Base-by-base conservation (phyloP, 2,797 vertebrate species). In the Enteromius anoplus region DNA sequence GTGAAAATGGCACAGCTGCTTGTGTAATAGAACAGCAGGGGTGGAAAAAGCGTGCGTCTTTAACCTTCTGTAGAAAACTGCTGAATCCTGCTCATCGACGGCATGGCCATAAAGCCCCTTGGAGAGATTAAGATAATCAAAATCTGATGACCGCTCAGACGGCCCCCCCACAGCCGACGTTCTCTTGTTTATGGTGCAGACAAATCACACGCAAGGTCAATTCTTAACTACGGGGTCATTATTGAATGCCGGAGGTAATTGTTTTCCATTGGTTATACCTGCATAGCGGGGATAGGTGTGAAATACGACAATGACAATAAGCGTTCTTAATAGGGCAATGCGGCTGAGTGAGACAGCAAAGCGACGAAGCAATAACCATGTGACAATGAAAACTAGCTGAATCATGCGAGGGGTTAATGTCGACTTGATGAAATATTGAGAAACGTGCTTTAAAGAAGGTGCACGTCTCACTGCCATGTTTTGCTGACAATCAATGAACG, bases 1-100 rank as follows among this genome's bases (percentile, higher is more conserved):
- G 79, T 80, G 85, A 86, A 84, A 86, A 88, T 84, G 82, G 70
- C 81, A 87, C 89, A 89, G 85, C 84, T 88, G 86, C 78, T 89
- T 70, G 37, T 65, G 78, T 85, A 85, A 86, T 83, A 83, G 80
- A 84, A 77, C 79, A 76, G 62, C 68, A 78, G 58, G 75, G 62
- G 37, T 9, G 75, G 79, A 23, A 77, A 84, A 85, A 82, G 60
- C 4, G 53, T 40, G 64, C 80, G 49, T 77, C 85, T 85, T 73
- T 88, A 87, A 88, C 87, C 87, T 86, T 85, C 79, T 64, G 75
- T 78, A 84, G 81, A 72, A 86, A 82, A 53, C 55, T 87, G 65
- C 84, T 82, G 53, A 87, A 84, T 65, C 42, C 77, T 77, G 64
- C 75, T 80, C 72, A 76, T 75, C 32, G 78, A 81, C 71, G 84